Evolutionary conservation across 2,113 vertebrate genomes (phyloP), one percentile per base, ranked within the genome.

Genomic region (Abramis brama): DNA sequence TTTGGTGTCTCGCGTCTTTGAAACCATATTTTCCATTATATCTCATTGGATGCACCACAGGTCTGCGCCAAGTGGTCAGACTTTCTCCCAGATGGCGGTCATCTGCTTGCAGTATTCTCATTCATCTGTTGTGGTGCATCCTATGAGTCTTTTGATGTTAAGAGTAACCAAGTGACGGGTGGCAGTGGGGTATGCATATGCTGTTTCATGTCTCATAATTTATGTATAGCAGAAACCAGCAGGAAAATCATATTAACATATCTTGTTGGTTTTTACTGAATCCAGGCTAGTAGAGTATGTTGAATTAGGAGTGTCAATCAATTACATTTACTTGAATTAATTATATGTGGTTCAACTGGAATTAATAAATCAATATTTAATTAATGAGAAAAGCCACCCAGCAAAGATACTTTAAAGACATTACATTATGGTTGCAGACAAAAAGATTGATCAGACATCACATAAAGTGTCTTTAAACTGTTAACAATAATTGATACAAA

Each of bases 51-150:
- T 86, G 70, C 75, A 86, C 82, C 62, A 86, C 87, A 91, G 92
- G 89, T 95, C 64, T 85, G 39, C 88, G 90, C 91, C 89, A 91
- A 94, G 94, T 73, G 57, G 86, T 84, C 74, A 83, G 64, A 74
- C 92, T 91, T 94, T 93, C 90, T 36, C 91, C 90, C 97, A 97
- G 96, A 96, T 96, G 96, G 96, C 89, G 88, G 89, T 94, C 94
- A 94, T 96, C 96, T 96, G 93, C 91, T 94, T 90, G 85, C 90
- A 89, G 89, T 91, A 93, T 92, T 91, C 93, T 92, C 91, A 91
- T 94, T 93, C 89, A 90, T 92, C 86, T 90, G 90, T 82, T 91
- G 91, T 89, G 90, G 87, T 90, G 92, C 87, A 93, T 93, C 89
- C 89, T 87, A 66, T 84, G 83, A 62, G 84, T 86, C 79, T 60